Evolutionary conservation across 2,797 vertebrate genomes (phyloP), one percentile per base, ranked within the genome.

Genomic region (Heterohyrax brucei): DNA sequence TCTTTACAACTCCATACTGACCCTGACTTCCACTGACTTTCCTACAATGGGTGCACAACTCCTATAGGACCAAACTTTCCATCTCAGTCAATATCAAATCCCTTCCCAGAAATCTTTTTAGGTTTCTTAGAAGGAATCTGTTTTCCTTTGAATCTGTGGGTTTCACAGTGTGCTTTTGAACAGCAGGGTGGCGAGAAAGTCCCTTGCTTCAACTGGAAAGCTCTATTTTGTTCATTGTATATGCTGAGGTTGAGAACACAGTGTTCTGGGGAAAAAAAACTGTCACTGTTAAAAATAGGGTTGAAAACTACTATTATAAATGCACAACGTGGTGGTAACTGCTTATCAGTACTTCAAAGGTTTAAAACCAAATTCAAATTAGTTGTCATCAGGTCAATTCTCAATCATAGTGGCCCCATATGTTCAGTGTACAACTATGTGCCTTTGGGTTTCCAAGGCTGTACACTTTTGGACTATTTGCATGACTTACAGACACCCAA

Each of bases 281-380:
- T 76, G 0, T 62, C 5, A 48, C 68, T 72, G 30, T 64, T 91
- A 64, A 44, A 44, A 33, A 76, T 26, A 92, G 30, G 86, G 30
- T 46, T 80, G 46, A 80, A 95, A 82, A 61, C 13, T 73, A 82
- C 46, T 53, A 18, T 75, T 33, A 75, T 33, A 94, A 66, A 77
- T 9, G 84, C 5, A 80, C 10, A 44, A 61, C 72, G 39, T 76
- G 14, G 44, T 76, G 72, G 22, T 75, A 75, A 75, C 26, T 75
- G 21, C 72, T 24, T 19, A 24, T 75, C 33, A 70, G 18, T 3
- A n/a, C 30, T 70, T 70, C 10, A 64, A 8, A 64, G 8, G 22
- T 64, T 26, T 26, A 26, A 64, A 64, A 64, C 8, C 10, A 56
- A 56, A 16, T 56, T 16, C 53, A 56, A 56, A 56, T 16, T 56